Evolutionary conservation across 2,113 vertebrate genomes (phyloP).

Genomic region (Puma concolor): DNA sequence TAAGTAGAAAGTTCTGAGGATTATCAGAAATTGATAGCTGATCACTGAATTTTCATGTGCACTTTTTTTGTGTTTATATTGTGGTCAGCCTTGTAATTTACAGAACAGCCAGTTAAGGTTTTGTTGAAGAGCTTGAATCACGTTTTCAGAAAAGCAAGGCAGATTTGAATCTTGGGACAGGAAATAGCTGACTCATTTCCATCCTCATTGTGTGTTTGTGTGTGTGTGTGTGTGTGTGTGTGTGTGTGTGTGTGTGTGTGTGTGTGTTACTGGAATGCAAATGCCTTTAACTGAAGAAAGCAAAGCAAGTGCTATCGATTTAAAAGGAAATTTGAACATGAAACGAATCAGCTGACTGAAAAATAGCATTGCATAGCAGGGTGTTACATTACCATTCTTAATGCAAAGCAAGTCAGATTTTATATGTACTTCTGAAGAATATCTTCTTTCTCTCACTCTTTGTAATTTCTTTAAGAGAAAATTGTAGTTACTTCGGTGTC

Average conservation of each 20-base stretch:
- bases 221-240: no score
- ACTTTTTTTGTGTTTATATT: conserved; percentile 8
- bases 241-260: not conserved
- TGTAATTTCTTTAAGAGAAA: not conserved
- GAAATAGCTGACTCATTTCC: conserved; percentile 82
- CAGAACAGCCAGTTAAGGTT: conserved; percentile 60
- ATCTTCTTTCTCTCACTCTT: not conserved
- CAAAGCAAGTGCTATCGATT: conserved; percentile 85
- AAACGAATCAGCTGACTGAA: conserved; percentile 73
- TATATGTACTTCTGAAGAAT: conserved; percentile 65
- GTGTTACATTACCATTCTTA: conserved; percentile 74
- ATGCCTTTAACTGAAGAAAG: conserved; percentile 79
- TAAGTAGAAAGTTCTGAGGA: conserved; percentile 44
- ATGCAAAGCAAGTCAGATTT: conserved; percentile 70
- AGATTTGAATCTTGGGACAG: conserved; percentile 60
- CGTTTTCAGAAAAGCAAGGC: conserved; percentile 67
- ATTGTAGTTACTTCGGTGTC: not conserved
- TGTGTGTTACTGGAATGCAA: conserved; percentile 84
- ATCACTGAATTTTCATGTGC: not conserved
- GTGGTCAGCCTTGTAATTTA: conserved; percentile 53
- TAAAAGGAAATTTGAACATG: conserved; percentile 75
- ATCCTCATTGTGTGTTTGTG: not conserved
- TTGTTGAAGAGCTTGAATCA: conserved; percentile 58
- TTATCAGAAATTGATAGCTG: conserved; percentile 47
- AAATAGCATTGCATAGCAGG: conserved; percentile 54